Percentiles rank a stretch among this genome's conserved stretches.
These are phyloP conservation scores for Galerucella calmariensis DNA, from an alignment of 2,888 invertebrate species.

Conservation along the genomic window DNA sequence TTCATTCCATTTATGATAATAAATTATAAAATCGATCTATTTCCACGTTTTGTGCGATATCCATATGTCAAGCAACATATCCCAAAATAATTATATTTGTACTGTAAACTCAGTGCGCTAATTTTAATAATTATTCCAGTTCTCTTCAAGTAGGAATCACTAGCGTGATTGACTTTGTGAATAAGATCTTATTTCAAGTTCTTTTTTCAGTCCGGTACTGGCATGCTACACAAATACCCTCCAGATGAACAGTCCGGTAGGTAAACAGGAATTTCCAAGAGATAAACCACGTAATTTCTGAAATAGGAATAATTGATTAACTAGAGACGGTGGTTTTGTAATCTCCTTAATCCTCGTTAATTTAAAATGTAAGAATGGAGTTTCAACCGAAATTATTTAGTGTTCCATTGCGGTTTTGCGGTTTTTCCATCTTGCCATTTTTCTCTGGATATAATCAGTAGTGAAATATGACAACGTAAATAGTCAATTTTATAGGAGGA, in stretches of 20 bases:
- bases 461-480: background rate
- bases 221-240: conserved; percentile 50
- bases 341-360: background rate
- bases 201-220: conserved; percentile 4
- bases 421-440: background rate
- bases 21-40: no score
- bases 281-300: conserved; percentile 58
- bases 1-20: no score
- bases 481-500: no score
- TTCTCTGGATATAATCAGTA: background rate
- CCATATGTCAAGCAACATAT: no score
- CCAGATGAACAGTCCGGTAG: conserved; percentile 59
- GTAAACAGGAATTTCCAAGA: conserved; percentile 58
- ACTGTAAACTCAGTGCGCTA: no score
- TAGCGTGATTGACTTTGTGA: background rate
- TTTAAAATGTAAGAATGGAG: background rate
- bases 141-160: no score
- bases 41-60: no score
- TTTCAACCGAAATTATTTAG: background rate
- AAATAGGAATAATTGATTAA: conserved; percentile 59
- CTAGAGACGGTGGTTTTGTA: conserved; percentile 20
- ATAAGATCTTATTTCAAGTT: background rate
- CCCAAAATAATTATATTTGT: no score
- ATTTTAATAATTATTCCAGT: no score
- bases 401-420: background rate